These are phyloP conservation scores for Plagodis pulveraria DNA, from an alignment of 2,888 invertebrate species.

Conservation along the genomic window DNA sequence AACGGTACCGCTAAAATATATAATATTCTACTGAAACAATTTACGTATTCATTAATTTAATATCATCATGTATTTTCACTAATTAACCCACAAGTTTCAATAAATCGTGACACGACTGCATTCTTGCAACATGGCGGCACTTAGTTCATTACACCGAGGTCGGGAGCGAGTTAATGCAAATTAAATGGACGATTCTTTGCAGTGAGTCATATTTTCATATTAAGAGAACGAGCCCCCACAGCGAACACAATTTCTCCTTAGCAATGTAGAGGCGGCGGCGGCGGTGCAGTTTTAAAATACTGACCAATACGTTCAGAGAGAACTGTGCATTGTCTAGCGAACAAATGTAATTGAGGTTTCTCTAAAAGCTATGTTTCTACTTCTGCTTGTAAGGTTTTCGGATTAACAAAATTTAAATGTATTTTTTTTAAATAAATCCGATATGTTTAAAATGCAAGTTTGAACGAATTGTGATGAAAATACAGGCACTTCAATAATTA, in stretches of 20 bases:
- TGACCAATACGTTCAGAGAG: conserved; percentile 1
- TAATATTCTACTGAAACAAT: neutral
- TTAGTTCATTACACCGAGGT: conserved; percentile 47
- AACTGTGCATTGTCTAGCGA: neutral
- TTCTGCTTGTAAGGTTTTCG: too few species aligned
- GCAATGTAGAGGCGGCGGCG: conserved; percentile 43
- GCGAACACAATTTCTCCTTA: conserved; percentile 71
- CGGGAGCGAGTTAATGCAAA: conserved; percentile 62
- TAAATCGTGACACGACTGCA: conserved; percentile 29
- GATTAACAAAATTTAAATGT: too few species aligned
- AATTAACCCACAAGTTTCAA: conserved; percentile 4
- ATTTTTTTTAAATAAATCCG: too few species aligned
- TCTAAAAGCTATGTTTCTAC: too few species aligned
- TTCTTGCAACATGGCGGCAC: conserved; percentile 41
- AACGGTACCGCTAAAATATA: too few species aligned
- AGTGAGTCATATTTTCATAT: conserved; percentile 76
- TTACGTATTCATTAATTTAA: neutral
- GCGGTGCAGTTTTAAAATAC: conserved; percentile 31
- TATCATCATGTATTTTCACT: neutral
- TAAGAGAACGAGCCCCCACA: conserved; percentile 65
- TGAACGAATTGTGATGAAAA: too few species aligned
- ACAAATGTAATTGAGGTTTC: too few species aligned
- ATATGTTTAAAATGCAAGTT: too few species aligned
- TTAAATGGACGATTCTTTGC: conserved; percentile 69
- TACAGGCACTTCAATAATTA: too few species aligned